Conservation (phyloP, 2,797 vertebrate genomes). For the Lemur catta region DNA sequence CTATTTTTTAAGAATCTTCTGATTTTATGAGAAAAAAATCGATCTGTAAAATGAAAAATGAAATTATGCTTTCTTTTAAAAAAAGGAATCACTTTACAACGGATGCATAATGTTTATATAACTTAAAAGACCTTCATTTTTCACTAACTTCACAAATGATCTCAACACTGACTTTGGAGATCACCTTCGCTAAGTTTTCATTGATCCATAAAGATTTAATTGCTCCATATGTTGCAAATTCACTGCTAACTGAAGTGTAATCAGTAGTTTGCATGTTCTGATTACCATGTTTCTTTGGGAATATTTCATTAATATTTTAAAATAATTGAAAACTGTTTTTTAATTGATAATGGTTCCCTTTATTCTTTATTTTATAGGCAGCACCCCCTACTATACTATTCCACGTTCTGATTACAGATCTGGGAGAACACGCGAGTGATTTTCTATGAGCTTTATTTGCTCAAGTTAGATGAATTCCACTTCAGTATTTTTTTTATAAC, state of each 20-base stretch:
- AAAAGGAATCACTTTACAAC: background rate
- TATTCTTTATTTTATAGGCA: background rate
- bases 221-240: conserved; percentile 64
- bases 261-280: conserved; percentile 65
- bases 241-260: conserved; percentile 57
- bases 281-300: conserved; percentile 64
- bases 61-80: conserved; percentile 6
- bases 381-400: background rate
- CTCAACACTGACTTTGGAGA: conserved; percentile 63
- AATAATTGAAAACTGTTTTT: conserved; percentile 50
- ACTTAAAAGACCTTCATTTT: conserved; percentile 45
- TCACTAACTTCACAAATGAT: background rate
- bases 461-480: background rate
- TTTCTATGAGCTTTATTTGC: conserved; percentile 6
- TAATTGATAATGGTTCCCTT: conserved; percentile 34
- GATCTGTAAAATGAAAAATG: background rate
- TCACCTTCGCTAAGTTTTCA: conserved; percentile 54
- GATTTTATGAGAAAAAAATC: background rate
- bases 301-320: conserved; percentile 68
- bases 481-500: background rate
- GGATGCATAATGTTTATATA: background rate
- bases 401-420: background rate
- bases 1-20: background rate
- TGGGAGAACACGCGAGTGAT: background rate
- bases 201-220: conserved; percentile 76